Evolutionary conservation across 2,113 vertebrate species (phyloP).

Genomic region (Micronycteris hirsuta): DNA sequence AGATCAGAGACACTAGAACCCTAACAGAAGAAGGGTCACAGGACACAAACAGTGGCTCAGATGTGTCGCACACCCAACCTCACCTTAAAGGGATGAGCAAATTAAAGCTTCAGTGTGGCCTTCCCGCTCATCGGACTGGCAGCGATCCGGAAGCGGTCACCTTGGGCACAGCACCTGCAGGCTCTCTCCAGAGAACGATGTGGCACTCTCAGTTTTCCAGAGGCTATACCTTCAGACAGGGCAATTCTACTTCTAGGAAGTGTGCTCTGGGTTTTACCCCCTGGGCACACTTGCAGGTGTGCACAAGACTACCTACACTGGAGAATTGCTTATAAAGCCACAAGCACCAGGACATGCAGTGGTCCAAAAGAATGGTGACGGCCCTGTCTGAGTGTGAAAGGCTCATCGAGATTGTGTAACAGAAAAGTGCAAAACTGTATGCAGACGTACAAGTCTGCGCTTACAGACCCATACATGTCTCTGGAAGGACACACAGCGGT

Average conservation of each 20-base stretch:
- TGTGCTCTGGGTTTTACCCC: neutral
- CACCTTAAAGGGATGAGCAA: neutral
- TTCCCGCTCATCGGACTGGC: neutral
- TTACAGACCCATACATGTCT: neutral
- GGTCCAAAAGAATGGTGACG: neutral
- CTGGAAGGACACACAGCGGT: neutral
- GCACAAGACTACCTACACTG: too few relatives aligned
- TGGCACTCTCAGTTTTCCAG: neutral
- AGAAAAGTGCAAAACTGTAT: neutral
- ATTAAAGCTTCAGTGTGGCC: neutral
- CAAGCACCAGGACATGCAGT: neutral
- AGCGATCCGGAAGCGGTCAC: neutral
- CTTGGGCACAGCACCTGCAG: neutral
- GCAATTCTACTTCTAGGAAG: neutral
- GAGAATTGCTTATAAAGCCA: neutral
- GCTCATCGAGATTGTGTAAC: neutral
- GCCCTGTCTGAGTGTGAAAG: neutral
- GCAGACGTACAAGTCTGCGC: neutral
- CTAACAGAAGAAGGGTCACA: neutral
- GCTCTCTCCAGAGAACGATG: neutral
- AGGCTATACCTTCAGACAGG: neutral
- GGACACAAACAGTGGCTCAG: neutral
- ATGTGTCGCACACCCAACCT: fast-evolving
- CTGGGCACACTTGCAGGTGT: neutral
- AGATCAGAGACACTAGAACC: neutral